Evolutionary conservation across 1,140 invertebrate genomes (phyloP).

Genomic region (Odontomachus brunneus): DNA sequence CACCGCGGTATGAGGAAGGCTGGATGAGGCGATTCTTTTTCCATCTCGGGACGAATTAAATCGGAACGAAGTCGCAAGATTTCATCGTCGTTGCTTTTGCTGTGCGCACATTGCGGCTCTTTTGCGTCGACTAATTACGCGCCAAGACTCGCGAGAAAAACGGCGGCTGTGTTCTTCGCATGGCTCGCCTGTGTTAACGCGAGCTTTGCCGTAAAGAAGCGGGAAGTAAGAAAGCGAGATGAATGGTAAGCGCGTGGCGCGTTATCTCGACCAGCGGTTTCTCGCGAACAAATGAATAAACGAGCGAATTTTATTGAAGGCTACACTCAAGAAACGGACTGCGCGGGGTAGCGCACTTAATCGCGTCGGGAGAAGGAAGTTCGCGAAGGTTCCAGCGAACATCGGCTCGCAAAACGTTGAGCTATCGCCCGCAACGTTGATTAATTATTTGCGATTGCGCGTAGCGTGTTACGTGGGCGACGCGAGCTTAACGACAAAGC

Average conservation of each 20-base stretch:
- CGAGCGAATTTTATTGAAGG: constrained; percentile 24
- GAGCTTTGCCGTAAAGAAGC: not conserved
- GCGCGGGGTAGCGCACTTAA: not conserved
- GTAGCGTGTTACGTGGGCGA: constrained; percentile 51
- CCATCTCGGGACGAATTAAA: constrained; percentile 23
- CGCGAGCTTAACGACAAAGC: constrained; percentile 57
- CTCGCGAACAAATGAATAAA: not conserved
- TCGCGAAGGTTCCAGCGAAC: not conserved
- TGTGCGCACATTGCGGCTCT: not conserved
- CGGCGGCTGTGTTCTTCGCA: not conserved
- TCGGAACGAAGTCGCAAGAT: constrained; percentile 23
- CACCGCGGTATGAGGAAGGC: constrained; percentile 4
- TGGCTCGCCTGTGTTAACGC: not conserved
- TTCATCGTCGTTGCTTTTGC: constrained; percentile 24
- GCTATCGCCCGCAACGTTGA: constrained; percentile 25
- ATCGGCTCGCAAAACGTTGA: constrained; percentile 24
- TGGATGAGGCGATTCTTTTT: constrained; percentile 28
- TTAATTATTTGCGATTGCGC: constrained; percentile 50
- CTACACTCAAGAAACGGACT: not conserved
- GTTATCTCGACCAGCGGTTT: not conserved
- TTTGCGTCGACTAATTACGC: constrained; percentile 33
- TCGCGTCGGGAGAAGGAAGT: constrained; percentile 1
- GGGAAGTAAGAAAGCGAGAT: not conserved
- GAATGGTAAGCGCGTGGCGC: not conserved
- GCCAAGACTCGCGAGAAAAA: not conserved